phyloP scores from a whole-genome alignment of 2,797 vertebrate species.

The Cirrhinus mrigala region DNA sequence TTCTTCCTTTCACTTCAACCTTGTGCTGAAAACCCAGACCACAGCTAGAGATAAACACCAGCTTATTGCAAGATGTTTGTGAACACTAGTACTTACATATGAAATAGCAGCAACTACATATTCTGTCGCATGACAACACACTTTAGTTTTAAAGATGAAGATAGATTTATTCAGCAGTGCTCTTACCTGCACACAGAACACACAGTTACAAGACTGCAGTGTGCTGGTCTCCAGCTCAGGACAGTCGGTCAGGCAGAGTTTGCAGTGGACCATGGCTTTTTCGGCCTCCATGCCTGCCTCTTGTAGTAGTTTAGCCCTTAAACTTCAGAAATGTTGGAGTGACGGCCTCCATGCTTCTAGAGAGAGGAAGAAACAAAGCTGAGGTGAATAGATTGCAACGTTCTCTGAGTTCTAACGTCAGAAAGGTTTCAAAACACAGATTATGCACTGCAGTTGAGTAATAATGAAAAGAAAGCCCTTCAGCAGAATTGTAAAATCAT shows the following conservation, averaged over 20 bases:
- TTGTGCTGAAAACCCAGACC: constrained; percentile 50
- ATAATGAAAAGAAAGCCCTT: background rate
- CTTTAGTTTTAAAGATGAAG: no score
- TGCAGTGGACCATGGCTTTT: constrained; percentile 78
- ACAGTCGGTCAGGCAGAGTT: constrained; percentile 90
- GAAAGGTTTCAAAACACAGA: background rate
- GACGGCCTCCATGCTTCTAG: constrained; percentile 75
- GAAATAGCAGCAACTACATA: background rate
- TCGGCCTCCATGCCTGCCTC: constrained; percentile 39
- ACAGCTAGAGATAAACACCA: constrained; percentile 64
- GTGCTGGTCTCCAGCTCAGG: constrained; percentile 81
- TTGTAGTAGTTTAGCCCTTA: constrained; percentile 71
- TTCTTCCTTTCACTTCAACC: constrained; percentile 43
- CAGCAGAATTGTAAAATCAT: background rate
- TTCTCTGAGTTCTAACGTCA: constrained; percentile 15
- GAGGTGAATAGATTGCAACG: background rate
- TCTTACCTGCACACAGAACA: constrained; percentile 88
- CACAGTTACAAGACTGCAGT: constrained; percentile 88
- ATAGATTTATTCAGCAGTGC: no score
- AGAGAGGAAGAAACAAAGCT: constrained; percentile 17
- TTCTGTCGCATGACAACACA: background rate
- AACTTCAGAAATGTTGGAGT: constrained; percentile 62
- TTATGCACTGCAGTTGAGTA: background rate
- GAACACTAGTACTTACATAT: background rate
- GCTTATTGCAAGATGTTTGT: background rate